These are phyloP conservation scores for Rhopalosiphum padi DNA, from an alignment of 1,140 invertebrate genomes.

Conservation along the genomic window DNA sequence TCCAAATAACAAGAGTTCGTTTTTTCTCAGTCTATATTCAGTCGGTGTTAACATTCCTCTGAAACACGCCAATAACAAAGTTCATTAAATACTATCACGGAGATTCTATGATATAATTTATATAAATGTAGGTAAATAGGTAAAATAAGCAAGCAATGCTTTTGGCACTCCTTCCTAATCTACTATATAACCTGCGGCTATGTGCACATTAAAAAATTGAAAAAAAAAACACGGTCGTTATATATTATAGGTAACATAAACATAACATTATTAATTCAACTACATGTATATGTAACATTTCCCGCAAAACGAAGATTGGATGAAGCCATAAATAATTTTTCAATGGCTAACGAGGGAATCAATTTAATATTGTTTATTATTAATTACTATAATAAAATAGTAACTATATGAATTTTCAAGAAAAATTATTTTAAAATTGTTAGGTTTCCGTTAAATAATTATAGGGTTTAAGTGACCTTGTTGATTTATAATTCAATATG, in stretches of 20 bases:
- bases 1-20: constrained; percentile 59
- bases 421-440: neutral
- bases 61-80: constrained; percentile 60
- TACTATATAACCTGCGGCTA: neutral
- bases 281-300: neutral
- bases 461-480: no score
- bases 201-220: neutral
- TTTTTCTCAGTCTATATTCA: constrained; percentile 70
- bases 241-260: neutral
- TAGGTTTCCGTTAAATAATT: neutral
- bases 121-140: neutral
- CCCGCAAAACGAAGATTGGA: neutral
- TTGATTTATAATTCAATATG: no score
- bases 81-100: neutral
- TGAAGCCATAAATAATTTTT: neutral
- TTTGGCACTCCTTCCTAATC: neutral
- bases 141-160: neutral
- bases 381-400: neutral
- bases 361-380: neutral
- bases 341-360: neutral
- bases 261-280: neutral
- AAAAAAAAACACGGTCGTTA: neutral
- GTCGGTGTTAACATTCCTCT: constrained; percentile 75
- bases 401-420: neutral
- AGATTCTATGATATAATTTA: neutral